Evolutionary conservation across 2,797 vertebrate species (phyloP), one percentile per base, ranked within the genome.

Genomic region (Lerista edwardsae): DNA sequence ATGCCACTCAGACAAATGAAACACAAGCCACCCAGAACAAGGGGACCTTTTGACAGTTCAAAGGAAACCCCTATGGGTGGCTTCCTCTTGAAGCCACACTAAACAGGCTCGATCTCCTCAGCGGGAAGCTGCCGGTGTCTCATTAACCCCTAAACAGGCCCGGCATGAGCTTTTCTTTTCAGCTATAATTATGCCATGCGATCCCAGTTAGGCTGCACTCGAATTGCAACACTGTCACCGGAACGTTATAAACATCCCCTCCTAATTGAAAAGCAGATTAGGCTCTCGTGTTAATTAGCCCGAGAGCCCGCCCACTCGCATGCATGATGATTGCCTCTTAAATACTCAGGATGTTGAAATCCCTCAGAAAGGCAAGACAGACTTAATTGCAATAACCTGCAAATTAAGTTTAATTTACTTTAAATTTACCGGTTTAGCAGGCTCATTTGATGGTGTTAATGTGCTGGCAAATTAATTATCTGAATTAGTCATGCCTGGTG

Each of bases 71-170:
- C 98, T 99, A 98, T 98, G 98, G 98, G 98, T 98, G 98, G 97
- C 94, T 98, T 98, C 97, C 97, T 97, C 98, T 98, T 99, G 98
- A 99, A 99, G 98, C 96, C 94, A 94, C 96, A 95, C 97, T 96
- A 97, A 96, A 96, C 96, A 96, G 97, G 96, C 96, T 97, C 95
- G 94, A 96, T 96, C 96, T 96, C 97, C 97, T 96, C 97, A 97
- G 97, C 97, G 97, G 98, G 96, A 98, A 97, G 97, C 98, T 98
- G 97, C 97, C 96, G 97, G 97, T 97, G 98, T 97, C 98, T 99
- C 98, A 99, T 99, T 99, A 99, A 99, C 98, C 98, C 98, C 98
- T 99, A 99, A 99, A 99, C 97, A 99, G 98, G 97, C 98, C 97
- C 97, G 94, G 97, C 96, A 96, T 98, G 97, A 97, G 97, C 96